Conservation (phyloP, 2,113 vertebrate genomes). For the Cephalopholis sonnerati region DNA sequence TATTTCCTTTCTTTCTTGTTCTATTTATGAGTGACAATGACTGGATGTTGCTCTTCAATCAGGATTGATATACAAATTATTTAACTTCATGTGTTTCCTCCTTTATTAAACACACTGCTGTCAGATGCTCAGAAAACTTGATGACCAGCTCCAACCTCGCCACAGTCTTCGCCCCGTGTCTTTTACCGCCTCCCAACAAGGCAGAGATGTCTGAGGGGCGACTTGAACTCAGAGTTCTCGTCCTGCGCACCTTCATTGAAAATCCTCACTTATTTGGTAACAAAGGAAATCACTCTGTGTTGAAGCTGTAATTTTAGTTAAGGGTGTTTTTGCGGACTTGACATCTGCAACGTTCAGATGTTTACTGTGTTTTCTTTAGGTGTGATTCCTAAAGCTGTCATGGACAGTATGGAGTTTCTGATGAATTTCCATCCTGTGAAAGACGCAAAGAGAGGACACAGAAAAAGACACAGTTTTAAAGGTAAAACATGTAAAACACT, state of each 20-base stretch:
- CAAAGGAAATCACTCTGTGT: background rate
- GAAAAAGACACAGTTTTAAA: slow-evolving; percentile 85
- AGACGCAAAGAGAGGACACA: slow-evolving; percentile 75
- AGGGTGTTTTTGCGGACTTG: rapidly evolving
- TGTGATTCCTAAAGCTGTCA: slow-evolving; percentile 87
- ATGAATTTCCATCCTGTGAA: slow-evolving; percentile 77
- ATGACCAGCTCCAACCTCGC: slow-evolving; percentile 94
- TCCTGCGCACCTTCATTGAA: slow-evolving; percentile 89
- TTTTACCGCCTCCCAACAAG: slow-evolving; percentile 87
- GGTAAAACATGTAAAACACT: slow-evolving; percentile 82
- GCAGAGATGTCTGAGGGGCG: slow-evolving; percentile 88
- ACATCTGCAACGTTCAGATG: background rate
- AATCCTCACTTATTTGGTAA: slow-evolving; percentile 89
- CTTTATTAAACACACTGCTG: background rate
- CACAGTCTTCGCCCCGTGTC: slow-evolving; percentile 92
- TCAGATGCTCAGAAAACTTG: slow-evolving; percentile 90
- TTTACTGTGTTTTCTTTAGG: slow-evolving; percentile 76
- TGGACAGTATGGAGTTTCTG: slow-evolving; percentile 89
- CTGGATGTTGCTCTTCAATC: background rate
- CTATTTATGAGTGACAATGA: too few species aligned
- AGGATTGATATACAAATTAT: background rate
- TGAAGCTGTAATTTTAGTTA: too few species aligned
- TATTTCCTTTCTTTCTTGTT: background rate
- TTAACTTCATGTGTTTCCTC: background rate
- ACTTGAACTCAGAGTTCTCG: slow-evolving; percentile 88